phyloP scores from a whole-genome alignment of 1,140 invertebrate species.

The Oreohelix idahoensis region DNA sequence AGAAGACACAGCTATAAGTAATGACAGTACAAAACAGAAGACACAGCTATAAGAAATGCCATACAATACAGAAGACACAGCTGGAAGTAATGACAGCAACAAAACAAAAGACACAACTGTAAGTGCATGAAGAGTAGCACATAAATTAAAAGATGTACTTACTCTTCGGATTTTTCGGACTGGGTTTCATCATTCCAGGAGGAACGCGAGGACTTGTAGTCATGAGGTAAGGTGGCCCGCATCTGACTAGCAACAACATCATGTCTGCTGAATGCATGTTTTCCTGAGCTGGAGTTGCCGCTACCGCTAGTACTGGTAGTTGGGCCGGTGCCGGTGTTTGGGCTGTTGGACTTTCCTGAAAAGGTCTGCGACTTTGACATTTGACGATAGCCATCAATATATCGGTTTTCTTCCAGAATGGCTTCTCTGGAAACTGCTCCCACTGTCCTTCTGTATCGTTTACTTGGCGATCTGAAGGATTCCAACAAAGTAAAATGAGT shows the following conservation, averaged over 20 bases:
- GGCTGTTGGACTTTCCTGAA: conserved; percentile 49
- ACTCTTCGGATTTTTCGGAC: conserved; percentile 67
- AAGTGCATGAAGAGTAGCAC: background rate
- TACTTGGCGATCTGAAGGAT: conserved; percentile 78
- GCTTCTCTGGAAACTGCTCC: conserved; percentile 69
- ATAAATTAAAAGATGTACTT: conserved; percentile 45
- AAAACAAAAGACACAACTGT: background rate
- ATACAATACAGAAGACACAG: background rate
- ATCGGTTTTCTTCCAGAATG: conserved; percentile 75
- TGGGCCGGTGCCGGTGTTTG: background rate
- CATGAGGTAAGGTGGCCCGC: conserved; percentile 64
- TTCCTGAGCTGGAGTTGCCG: background rate
- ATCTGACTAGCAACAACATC: conserved; percentile 58
- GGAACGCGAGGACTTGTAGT: conserved; percentile 60
- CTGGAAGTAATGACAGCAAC: too few relatives aligned
- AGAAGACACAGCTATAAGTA: too few relatives aligned
- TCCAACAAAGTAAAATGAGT: background rate
- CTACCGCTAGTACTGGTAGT: conserved; percentile 17
- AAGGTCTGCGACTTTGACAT: conserved; percentile 69
- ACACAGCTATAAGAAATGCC: too few relatives aligned
- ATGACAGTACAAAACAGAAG: too few relatives aligned
- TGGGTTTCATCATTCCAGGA: conserved; percentile 53
- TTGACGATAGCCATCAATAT: conserved; percentile 66
- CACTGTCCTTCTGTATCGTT: conserved; percentile 76
- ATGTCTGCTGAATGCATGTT: conserved; percentile 59